Base-by-base conservation (phyloP, 2,113 vertebrate species). In the Microtus oregoni region DNA sequence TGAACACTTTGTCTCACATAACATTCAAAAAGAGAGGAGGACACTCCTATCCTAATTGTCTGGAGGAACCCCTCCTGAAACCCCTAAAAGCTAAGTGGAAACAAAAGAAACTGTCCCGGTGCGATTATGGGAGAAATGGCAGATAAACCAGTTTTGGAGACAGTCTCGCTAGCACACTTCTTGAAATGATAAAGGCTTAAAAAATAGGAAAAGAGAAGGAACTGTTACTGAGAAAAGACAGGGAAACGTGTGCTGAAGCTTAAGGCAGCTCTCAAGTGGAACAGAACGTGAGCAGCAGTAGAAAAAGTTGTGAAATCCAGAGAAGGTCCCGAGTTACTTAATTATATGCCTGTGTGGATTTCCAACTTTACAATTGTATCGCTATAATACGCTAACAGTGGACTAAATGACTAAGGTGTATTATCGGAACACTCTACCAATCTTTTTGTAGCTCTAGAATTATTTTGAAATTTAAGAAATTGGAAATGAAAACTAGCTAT, bases 161-260 rank as follows among this genome's bases (percentile, higher is more conserved):
- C 14, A 61, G 68, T 63, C 47, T 83, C 65, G 0, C 19, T 7
- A 63, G 32, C 44, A 52, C 24, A 52, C 24, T 68, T 41, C 76
- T 88, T 76, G 77, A 89, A 81, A 94, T 6, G 55, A n/a, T 76
- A 65, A 92, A 75, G 10, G 4, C 67, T 26, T 47, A 73, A 65
- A 86, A 94, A 92, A 41, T 13, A 82, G 89, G 41, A 58, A 89
- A 91, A 76, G 65, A 94, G 14, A 63, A 93, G 79, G 87, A 96
- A 90, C 26, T 38, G 10, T 73, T 61, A 50, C 26, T 52, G n/a
- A n/a, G 81, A 83, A 35, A 72, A 78, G 55, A 77, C 52, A 58
- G 13, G 38, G 61, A 83, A 38, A 41, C 8, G 1, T 10, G 68
- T 7, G 67, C 44, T 19, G 65, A 73, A 92, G 47, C 30, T 30